Base-by-base conservation (phyloP, 2,797 vertebrate genomes). In the Xenopus petersii region DNA sequence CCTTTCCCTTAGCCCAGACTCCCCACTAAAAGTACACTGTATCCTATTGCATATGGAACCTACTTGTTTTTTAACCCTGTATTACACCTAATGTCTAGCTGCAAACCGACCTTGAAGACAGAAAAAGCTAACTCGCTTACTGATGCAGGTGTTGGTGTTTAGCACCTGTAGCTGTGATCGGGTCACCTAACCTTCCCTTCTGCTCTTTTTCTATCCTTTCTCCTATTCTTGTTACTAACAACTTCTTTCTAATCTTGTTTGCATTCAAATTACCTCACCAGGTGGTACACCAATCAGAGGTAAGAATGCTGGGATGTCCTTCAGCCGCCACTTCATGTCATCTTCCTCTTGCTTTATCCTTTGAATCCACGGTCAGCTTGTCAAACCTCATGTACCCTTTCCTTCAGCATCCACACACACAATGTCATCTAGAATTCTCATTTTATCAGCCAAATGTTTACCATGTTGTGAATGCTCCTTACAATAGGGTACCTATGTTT, bases 271-370 rank as follows among this genome's bases (percentile, higher is more conserved):
- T 95, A 98, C 96, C 96, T 98, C 94, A 91, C 49, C 96, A 99
- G 97, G 97, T 98, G 97, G 97, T 98, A 98, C 97, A 93, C 96
- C 97, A 90, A 98, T 99, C 93, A 93, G 97, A 99, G 97, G 97
- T 99, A 99, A 99, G 97, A 96, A 96, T 96, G 95, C 94, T 92
- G 87, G 90, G 90, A 90, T 89, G 87, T 91, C 88, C 89, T 86
- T 83, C 90, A 90, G 87, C 88, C 87, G 82, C 89, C 86, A 81
- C 80, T 66, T 85, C 83, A 83, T 82, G n/a, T 81, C 87, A 81
- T 84, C 21, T 79, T 61, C 79, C 81, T 74, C 68, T 76, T 5
- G 70, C 80, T 82, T 82, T 80, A 77, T 76, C 79, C 82, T 80
- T 55, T 36, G 80, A 64, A 81, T 84, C 81, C 77, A 81, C 70